Evolutionary conservation across 1,140 invertebrate species (phyloP), one percentile per base, ranked within the genome.

Genomic region (Pogonomyrmex californicus): DNA sequence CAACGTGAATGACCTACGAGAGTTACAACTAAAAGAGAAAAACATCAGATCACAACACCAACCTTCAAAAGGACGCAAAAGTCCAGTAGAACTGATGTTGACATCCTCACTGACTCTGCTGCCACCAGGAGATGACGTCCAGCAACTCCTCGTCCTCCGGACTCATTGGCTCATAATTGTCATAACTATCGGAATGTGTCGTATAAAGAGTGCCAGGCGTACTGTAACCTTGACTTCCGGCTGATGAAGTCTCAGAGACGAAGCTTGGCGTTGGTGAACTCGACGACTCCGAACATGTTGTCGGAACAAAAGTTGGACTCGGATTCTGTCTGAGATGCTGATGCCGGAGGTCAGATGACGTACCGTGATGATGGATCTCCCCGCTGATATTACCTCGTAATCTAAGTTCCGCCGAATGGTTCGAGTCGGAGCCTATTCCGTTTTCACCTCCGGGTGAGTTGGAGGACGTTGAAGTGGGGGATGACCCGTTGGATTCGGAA

Each of bases 141-240:
- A 99, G 96, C 1, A 99, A 96, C 91, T 99, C 98, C 94, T 99
- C 98, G 94, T 99, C 98, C 93, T 98, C 98, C 23, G 97, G 97
- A 92, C 97, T 98, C 95, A 98, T 97, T 0, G 97, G 97, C 86
- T 98, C 97, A 92, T 98, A 98, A 92, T 97, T 97, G 90, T 98
- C 97, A 92, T 97, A 97, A 83, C 96, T 95, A 76, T 97, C 97
- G n/a, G 96, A 96, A 92, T 96, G 95, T 87, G 94, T 93, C 87
- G 90, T 93, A 93, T 95, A 97, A 90, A 93, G 95, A 91, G 94
- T 96, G 47, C 94, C 94, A 88, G 96, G 91, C 54, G 94, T 91
- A 0, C 93, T 94, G 89, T 95, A 95, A n/a, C 93, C 92, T 83
- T 96, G 93, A 88, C 96, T 95, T 5, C 95, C 93, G 68, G 94